Base-by-base conservation (phyloP, 2,797 vertebrate genomes). In the Lithobates sylvaticus region DNA sequence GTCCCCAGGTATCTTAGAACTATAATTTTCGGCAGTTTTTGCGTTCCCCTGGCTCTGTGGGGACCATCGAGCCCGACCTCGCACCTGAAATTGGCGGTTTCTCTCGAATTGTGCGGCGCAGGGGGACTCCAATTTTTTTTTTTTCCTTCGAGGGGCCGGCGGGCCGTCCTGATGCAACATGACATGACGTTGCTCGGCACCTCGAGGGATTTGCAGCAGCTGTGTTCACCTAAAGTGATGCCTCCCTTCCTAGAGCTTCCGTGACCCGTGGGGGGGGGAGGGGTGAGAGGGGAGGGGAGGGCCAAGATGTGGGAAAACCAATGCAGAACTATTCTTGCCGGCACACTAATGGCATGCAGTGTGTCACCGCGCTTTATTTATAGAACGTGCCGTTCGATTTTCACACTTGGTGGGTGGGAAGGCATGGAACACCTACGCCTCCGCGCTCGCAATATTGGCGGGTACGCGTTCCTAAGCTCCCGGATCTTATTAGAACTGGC, bases 211-310 rank as follows among this genome's bases (percentile, higher is more conserved):
- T 29, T 54, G 42, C 58, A 26, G 71, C 84, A 86, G 84, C 77
- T 85, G 84, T 71, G 64, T 76, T 29, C 61, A 76, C 78, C 64
- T 61, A 47, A 47, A 23, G 78, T 76, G 78, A 70, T 39, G 39
- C 39, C 72, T 39, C 50, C 50, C 47, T 69, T 77, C 47, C n/a
- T 47, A 72, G 68, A 67, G 47, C 77, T 36, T 54, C 1, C 32
- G 39, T 73, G 27, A 67, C 47, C 42, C 68, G 26, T 23, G 12
- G 39, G 34, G 34, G 34, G 5, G 42, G 21, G 47, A 21, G 23
- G 15, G 12, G 29, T 1, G 29, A 2, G 29, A 2, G 29, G 29
- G 29, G 29, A 2, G 2, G 29, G 29, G 29, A 39, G 39, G 39
- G 8, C 39, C 39, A 76, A 5, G 16, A 44, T 10, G 27, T 23